phyloP scores from a whole-genome alignment of 2,797 vertebrate species.

The Austrolebias charrua region DNA sequence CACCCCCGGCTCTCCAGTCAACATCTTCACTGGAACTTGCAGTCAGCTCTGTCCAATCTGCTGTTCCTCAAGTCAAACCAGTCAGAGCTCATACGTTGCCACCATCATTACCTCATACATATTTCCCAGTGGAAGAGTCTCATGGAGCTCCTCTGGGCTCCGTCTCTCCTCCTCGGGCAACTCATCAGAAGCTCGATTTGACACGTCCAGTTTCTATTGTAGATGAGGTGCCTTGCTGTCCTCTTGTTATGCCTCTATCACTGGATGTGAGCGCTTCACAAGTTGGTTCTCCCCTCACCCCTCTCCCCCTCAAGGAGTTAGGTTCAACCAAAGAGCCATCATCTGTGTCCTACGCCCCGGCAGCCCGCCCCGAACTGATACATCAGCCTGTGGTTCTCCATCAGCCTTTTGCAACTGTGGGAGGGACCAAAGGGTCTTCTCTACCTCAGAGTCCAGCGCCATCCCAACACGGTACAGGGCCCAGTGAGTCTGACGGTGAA shows the following conservation, averaged over 20 bases:
- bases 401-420: constrained; percentile 78
- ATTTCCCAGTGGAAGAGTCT: constrained; percentile 66
- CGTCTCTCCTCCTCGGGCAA: constrained; percentile 64
- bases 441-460: constrained; percentile 82
- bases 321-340: constrained; percentile 63
- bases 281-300: constrained; percentile 65
- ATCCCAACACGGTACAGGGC: constrained; percentile 74
- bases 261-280: constrained; percentile 72
- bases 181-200: constrained; percentile 70
- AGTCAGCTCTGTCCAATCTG: constrained; percentile 42
- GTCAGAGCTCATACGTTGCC: constrained; percentile 50
- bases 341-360: constrained; percentile 62
- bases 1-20: constrained; percentile 62
- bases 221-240: constrained; percentile 81
- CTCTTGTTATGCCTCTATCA: constrained; percentile 79
- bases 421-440: constrained; percentile 76
- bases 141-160: constrained; percentile 61
- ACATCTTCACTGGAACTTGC: constrained; percentile 53
- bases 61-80: constrained; percentile 56
- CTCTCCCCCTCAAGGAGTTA: constrained; percentile 69
- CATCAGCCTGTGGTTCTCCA: constrained; percentile 82
- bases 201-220: constrained; percentile 62
- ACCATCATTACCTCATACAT: constrained; percentile 54
- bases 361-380: constrained; percentile 58
- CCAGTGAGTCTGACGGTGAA: constrained; percentile 88